Conservation (phyloP, 2,888 invertebrate species). For the Cryptus armator region DNA sequence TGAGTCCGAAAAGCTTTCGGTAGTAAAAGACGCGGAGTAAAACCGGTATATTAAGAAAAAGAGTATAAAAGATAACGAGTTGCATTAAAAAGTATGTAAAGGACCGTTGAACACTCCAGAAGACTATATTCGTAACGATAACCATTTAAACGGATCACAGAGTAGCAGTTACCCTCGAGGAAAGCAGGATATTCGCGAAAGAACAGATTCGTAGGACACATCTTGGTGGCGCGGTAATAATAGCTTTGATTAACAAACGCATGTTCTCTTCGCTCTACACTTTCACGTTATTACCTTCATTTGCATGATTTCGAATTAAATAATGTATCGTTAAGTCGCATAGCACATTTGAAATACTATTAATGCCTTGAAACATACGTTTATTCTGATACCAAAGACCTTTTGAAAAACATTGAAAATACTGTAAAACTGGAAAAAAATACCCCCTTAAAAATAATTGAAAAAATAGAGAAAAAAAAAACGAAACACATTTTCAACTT, state of each 20-base stretch:
- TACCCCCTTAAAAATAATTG: no score
- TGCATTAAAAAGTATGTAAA: constrained; percentile 50
- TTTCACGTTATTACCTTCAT: constrained; percentile 14
- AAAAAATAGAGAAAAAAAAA: no score
- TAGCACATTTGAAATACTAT: background rate
- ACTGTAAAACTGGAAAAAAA: no score
- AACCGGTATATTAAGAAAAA: constrained; percentile 43
- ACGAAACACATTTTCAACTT: no score
- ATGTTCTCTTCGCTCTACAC: constrained; percentile 24
- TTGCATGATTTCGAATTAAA: constrained; percentile 23
- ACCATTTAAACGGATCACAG: constrained; percentile 53
- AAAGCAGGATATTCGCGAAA: constrained; percentile 7
- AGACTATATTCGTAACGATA: constrained; percentile 63
- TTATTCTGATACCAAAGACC: background rate
- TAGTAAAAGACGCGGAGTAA: background rate
- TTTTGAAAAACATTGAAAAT: background rate
- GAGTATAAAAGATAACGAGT: constrained; percentile 54
- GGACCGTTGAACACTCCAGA: constrained; percentile 37
- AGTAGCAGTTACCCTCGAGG: constrained; percentile 5
- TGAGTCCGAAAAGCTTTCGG: constrained; percentile 1
- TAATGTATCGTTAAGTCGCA: constrained; percentile 6
- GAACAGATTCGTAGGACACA: constrained; percentile 41
- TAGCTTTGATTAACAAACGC: constrained; percentile 47
- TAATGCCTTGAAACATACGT: background rate
- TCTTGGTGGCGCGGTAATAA: constrained; percentile 38